Base-by-base conservation (phyloP, 2,113 vertebrate species). In the Upupa epops region DNA sequence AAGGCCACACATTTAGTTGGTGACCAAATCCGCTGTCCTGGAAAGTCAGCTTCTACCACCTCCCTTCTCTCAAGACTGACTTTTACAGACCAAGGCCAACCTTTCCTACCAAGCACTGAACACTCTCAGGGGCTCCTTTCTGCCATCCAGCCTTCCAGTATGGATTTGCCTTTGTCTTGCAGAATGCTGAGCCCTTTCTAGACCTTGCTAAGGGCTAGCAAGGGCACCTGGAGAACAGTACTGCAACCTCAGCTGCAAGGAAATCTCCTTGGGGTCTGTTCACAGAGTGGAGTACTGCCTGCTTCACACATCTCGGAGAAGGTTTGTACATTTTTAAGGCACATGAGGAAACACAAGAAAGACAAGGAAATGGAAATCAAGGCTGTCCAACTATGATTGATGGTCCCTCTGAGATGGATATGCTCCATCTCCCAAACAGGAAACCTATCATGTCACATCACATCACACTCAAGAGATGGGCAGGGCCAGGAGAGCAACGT, bases 1-100 rank as follows among this genome's bases (percentile, higher is more conserved):
- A 0, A 0, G 20, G 20, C 18, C 46, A 18, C 46, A 48, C 9
- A 6, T 21, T 21, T 9, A 64, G 56, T 3, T 63, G 72, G 28
- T 64, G 76, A 61, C 29, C 34, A 61, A 49, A 86, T 65, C 17
- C n/a, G 14, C 18, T 51, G 25, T 28, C 21, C 64, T 54, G 26
- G 11, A 18, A 59, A 12, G 28, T 14, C 2, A 1, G 28, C 51
- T 34, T 69, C 61, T 46, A 89, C 20, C 45, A 79, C n/a, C 56
- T 75, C n/a, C 22, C 75, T 52, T 74, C 61, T 49, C 6, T 6
- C 40, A 40, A 88, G 49, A 49, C 49, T 61, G 54, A 48, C 29
- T 70, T 66, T 70, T 13, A 56, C 1, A 14, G 45, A 78, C 25
- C 40, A 16, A 55, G 34, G 69, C n/a, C 8, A 13, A 32, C 45